Percentiles rank a stretch among this genome's conserved stretches.
These are phyloP conservation scores for Eleutherodactylus coqui DNA, from an alignment of 2,797 vertebrate species.

Conservation along the genomic window DNA sequence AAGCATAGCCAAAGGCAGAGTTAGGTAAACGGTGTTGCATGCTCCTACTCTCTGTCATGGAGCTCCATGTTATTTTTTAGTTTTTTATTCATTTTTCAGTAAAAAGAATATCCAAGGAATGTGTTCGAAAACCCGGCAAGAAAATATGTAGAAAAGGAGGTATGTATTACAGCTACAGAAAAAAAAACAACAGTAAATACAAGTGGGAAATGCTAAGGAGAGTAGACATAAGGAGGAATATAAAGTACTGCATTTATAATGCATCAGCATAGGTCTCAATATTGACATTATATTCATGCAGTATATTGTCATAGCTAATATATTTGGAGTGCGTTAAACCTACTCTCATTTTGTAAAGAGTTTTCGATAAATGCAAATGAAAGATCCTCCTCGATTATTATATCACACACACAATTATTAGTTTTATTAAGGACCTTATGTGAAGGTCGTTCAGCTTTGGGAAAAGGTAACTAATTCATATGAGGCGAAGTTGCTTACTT, in stretches of 20 bases:
- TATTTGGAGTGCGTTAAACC: neutral
- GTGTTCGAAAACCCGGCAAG: conserved; percentile 95
- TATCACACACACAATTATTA: neutral
- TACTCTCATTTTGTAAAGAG: neutral
- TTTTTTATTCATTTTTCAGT: conserved; percentile 97
- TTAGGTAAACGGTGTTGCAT: conserved; percentile 87
- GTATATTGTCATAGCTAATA: neutral
- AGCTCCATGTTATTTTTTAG: conserved; percentile 98
- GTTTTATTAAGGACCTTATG: neutral
- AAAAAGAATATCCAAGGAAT: conserved; percentile 97
- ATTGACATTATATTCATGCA: no score
- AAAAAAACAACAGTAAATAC: conserved; percentile 43
- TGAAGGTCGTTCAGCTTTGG: neutral
- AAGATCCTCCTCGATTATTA: neutral
- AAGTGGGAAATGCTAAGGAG: conserved; percentile 21
- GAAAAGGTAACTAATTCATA: neutral
- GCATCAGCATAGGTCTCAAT: neutral
- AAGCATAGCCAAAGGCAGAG: conserved; percentile 74
- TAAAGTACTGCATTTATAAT: neutral
- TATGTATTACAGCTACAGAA: conserved; percentile 85
- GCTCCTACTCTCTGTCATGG: conserved; percentile 88
- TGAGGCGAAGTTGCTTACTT: neutral
- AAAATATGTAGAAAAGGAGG: conserved; percentile 97
- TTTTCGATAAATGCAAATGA: neutral
- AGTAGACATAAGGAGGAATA: conserved; percentile 5